A percentile compares a stretch with the other conserved stretches of the same genome.
These are phyloP conservation scores for Achroia grisella DNA, from an alignment of 1,140 invertebrate species.

Conservation along the genomic window DNA sequence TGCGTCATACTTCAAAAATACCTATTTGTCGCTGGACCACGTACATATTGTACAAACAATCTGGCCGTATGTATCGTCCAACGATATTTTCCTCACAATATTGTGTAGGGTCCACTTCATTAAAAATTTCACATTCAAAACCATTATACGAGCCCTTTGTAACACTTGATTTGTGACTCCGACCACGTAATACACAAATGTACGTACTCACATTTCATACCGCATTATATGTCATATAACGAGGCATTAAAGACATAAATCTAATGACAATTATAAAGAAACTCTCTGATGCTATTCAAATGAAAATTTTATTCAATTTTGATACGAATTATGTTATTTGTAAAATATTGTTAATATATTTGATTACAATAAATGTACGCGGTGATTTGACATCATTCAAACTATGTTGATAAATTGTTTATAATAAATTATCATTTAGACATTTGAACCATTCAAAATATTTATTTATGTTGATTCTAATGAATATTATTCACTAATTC, in stretches of 20 bases:
- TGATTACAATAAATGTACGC: too few relatives aligned
- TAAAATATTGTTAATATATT: constrained; percentile 10
- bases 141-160: constrained; percentile 54
- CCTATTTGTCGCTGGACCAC: too few relatives aligned
- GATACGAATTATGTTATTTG: constrained; percentile 28
- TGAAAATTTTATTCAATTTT: constrained; percentile 33
- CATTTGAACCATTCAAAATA: neutral
- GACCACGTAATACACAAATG: constrained; percentile 43
- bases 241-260: constrained; percentile 19
- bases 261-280: constrained; percentile 1
- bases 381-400: too few relatives aligned
- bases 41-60: constrained; percentile 4
- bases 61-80: constrained; percentile 27
- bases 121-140: constrained; percentile 60
- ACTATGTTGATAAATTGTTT: too few relatives aligned
- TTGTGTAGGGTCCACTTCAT: constrained; percentile 56
- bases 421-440: too few relatives aligned
- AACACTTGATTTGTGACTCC: constrained; percentile 55
- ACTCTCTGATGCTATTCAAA: constrained; percentile 9
- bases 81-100: constrained; percentile 54
- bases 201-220: constrained; percentile 9
- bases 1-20: too few relatives aligned
- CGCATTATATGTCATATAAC: constrained; percentile 27
- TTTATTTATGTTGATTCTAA: neutral
- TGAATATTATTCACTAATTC: too few relatives aligned